These are phyloP conservation scores for Apamea sordens DNA, from an alignment of 2,888 invertebrate species.

Conservation along the genomic window DNA sequence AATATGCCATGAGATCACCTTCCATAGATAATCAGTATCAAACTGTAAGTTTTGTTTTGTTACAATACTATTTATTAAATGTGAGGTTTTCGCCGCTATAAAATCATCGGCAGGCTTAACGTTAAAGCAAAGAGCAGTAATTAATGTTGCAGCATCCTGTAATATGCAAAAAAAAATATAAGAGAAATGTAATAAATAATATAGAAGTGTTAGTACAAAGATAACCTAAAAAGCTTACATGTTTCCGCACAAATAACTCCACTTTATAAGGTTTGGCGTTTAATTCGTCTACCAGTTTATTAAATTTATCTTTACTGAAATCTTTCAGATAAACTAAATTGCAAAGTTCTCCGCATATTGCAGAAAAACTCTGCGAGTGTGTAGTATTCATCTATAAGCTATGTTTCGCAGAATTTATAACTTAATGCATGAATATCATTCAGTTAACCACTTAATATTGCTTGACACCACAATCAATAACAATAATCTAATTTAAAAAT, in stretches of 20 bases:
- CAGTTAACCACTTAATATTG: background rate
- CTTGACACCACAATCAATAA: background rate
- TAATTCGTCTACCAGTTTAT: slow-evolving; percentile 90
- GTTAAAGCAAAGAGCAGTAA: slow-evolving; percentile 80
- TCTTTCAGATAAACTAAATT: slow-evolving; percentile 81
- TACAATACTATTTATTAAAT: slow-evolving; percentile 89
- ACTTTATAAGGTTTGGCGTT: slow-evolving; percentile 91
- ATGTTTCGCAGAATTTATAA: background rate
- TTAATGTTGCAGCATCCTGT: slow-evolving; percentile 81
- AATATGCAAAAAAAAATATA: slow-evolving; percentile 15
- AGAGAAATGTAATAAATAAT: background rate
- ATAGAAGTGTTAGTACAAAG: slow-evolving; percentile 19
- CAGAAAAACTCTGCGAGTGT: slow-evolving; percentile 77
- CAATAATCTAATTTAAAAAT: background rate
- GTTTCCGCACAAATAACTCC: slow-evolving; percentile 83
- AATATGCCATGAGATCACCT: slow-evolving; percentile 85
- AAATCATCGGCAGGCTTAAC: slow-evolving; percentile 87
- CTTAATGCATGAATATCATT: background rate
- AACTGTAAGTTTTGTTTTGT: slow-evolving; percentile 89
- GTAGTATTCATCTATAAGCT: slow-evolving; percentile 69
- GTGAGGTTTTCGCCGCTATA: slow-evolving; percentile 90
- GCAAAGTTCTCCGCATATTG: slow-evolving; percentile 81
- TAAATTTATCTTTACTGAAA: slow-evolving; percentile 87
- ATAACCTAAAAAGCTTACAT: slow-evolving; percentile 80
- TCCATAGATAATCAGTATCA: slow-evolving; percentile 75